These are phyloP conservation scores for Proisotoma minuta DNA, from an alignment of 2,888 invertebrate genomes.

Conservation along the genomic window DNA sequence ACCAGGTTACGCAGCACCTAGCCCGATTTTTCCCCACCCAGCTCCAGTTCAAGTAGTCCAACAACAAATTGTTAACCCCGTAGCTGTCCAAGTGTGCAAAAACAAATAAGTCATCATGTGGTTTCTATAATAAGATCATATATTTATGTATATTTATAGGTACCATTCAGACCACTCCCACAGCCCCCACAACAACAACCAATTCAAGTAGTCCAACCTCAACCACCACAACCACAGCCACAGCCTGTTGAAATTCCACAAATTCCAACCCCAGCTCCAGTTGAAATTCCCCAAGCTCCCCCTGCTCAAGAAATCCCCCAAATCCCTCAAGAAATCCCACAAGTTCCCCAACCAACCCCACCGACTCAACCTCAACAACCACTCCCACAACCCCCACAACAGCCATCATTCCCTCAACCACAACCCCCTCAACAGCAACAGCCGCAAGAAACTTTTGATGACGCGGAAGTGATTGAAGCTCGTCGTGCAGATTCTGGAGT, in stretches of 20 bases:
- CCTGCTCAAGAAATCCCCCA: neutral
- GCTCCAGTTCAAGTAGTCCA: neutral
- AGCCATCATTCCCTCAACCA: neutral
- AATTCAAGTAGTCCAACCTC: slow-evolving; percentile 10
- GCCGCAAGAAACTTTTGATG: slow-evolving; percentile 1
- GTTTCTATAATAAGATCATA: too few relatives aligned
- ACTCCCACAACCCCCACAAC: slow-evolving; percentile 9
- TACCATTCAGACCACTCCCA: slow-evolving; percentile 20
- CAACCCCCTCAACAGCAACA: neutral
- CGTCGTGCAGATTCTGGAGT: slow-evolving; percentile 3
- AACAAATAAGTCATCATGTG: too few relatives aligned
- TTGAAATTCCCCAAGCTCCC: neutral
- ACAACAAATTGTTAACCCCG: too few relatives aligned
- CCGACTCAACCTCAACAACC: neutral
- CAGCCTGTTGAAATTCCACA: too few relatives aligned
- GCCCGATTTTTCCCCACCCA: slow-evolving; percentile 1
- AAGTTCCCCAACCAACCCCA: slow-evolving; percentile 4
- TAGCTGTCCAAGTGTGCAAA: too few relatives aligned
- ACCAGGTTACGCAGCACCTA: neutral
- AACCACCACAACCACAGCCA: slow-evolving; percentile 6
- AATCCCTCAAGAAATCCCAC: neutral
- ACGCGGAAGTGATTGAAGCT: slow-evolving; percentile 4
- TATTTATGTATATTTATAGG: too few relatives aligned
- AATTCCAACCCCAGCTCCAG: too few relatives aligned
- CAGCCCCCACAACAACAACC: slow-evolving; percentile 13